Percentiles rank a stretch among this genome's conserved stretches.
Evolutionary conservation across 2,113 vertebrate species (phyloP).

Genomic region (Anarrhichthys ocellatus): DNA sequence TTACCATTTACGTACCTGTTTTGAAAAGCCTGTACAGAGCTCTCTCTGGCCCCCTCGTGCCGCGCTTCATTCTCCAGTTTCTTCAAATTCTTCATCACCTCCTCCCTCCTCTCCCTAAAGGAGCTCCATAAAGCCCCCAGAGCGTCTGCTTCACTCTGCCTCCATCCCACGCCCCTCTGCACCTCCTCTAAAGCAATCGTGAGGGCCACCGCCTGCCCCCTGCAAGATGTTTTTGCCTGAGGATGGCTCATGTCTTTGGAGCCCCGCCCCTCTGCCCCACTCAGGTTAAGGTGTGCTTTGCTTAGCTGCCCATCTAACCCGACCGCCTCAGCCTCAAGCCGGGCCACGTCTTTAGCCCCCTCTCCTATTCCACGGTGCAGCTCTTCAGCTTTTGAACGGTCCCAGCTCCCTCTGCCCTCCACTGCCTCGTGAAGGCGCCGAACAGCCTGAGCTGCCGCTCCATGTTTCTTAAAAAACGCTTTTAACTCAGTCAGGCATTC

Average conservation of each 20-base stretch:
- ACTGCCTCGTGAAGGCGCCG: constrained; percentile 84
- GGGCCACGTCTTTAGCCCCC: constrained; percentile 81
- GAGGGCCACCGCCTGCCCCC: constrained; percentile 85
- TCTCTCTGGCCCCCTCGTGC: constrained; percentile 85
- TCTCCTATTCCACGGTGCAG: constrained; percentile 83
- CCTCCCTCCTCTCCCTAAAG: constrained; percentile 88
- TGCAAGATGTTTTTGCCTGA: constrained; percentile 88
- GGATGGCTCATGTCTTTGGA: constrained; percentile 23
- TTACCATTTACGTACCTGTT: constrained; percentile 83
- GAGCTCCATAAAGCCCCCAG: constrained; percentile 85
- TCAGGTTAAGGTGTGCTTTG: constrained; percentile 92
- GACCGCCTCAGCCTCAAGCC: constrained; percentile 85
- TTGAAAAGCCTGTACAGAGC: constrained; percentile 88
- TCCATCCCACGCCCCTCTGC: constrained; percentile 91
- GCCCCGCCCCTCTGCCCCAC: constrained; percentile 59
- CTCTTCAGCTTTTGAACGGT: constrained; percentile 85
- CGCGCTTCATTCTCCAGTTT: constrained; percentile 88
- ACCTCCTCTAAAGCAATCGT: constrained; percentile 85
- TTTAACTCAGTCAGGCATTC: constrained; percentile 83
- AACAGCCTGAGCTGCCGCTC: constrained; percentile 69
- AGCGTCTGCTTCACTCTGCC: constrained; percentile 93
- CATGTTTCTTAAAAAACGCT: constrained; percentile 83
- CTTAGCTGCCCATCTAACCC: constrained; percentile 86
- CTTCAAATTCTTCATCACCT: constrained; percentile 88
- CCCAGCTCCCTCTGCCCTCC: constrained; percentile 88